Percentiles rank a stretch among this genome's conserved stretches.
phyloP scores from a whole-genome alignment of 2,113 vertebrate species.

The Dolichotis patagonum region DNA sequence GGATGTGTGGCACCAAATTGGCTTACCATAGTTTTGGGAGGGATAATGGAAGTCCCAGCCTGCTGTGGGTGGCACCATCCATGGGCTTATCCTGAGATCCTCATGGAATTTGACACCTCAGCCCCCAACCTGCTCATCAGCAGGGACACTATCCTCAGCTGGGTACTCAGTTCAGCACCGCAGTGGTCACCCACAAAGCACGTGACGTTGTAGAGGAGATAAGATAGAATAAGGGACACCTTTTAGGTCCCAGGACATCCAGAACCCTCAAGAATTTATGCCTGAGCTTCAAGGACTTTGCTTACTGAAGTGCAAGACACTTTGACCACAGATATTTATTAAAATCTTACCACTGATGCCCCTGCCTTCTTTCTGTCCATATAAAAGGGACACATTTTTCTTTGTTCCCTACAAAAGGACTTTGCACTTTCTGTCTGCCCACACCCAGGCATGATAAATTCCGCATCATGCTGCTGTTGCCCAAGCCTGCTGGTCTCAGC shows the following conservation, averaged over 20 bases:
- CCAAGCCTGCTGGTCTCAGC: neutral
- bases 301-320: too few species aligned
- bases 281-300: too few species aligned
- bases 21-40: neutral
- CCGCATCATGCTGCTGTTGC: neutral
- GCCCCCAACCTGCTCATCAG: too few species aligned
- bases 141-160: too few species aligned
- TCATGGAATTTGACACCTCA: neutral
- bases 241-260: too few species aligned
- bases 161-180: too few species aligned
- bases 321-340: neutral
- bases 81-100: neutral
- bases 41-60: neutral
- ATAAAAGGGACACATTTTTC: neutral
- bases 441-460: neutral
- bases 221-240: too few species aligned
- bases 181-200: too few species aligned
- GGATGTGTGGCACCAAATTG: neutral
- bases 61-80: neutral
- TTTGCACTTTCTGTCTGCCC: neutral
- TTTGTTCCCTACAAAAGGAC: neutral
- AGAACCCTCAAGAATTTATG: too few species aligned
- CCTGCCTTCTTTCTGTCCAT: neutral
- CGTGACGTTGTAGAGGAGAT: too few species aligned
- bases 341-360: neutral